These are phyloP conservation scores for Philereme vetulata DNA, from an alignment of 2,888 invertebrate genomes.

Conservation along the genomic window DNA sequence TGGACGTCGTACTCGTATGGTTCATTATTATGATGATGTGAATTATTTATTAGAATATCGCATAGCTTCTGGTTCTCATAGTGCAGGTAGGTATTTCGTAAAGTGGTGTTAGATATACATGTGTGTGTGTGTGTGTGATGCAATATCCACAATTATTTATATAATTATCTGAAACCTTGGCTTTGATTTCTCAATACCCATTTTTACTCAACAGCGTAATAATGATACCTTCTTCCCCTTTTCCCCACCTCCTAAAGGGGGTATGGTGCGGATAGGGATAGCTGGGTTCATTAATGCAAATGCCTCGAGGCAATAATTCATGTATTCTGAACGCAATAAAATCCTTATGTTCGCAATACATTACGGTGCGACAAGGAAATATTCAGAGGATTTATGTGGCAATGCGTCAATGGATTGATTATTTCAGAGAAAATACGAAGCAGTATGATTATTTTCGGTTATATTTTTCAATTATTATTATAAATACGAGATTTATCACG, in stretches of 20 bases:
- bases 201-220: conserved; percentile 28
- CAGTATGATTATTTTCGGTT: too few species aligned
- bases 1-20: too few species aligned
- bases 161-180: not conserved
- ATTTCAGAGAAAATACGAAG: conserved; percentile 9
- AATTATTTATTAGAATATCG: too few species aligned
- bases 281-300: conserved; percentile 44
- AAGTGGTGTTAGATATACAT: not conserved
- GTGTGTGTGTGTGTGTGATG: conserved; percentile 16
- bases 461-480: too few species aligned
- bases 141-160: conserved; percentile 21
- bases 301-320: conserved; percentile 46
- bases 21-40: too few species aligned
- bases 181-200: not conserved
- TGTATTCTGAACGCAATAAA: conserved; percentile 30
- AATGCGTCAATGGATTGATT: conserved; percentile 38
- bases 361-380: conserved; percentile 26
- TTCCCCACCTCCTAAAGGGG: conserved; percentile 14
- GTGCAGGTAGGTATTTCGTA: too few species aligned
- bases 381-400: conserved; percentile 31
- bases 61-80: too few species aligned
- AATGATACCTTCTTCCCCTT: conserved; percentile 17
- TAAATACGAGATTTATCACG: too few species aligned
- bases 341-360: conserved; percentile 31
- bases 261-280: too few species aligned